A percentile compares a stretch with the other conserved stretches of the same genome.
phyloP scores from a whole-genome alignment of 2,888 invertebrate species.

The Ennomos quercinarius region DNA sequence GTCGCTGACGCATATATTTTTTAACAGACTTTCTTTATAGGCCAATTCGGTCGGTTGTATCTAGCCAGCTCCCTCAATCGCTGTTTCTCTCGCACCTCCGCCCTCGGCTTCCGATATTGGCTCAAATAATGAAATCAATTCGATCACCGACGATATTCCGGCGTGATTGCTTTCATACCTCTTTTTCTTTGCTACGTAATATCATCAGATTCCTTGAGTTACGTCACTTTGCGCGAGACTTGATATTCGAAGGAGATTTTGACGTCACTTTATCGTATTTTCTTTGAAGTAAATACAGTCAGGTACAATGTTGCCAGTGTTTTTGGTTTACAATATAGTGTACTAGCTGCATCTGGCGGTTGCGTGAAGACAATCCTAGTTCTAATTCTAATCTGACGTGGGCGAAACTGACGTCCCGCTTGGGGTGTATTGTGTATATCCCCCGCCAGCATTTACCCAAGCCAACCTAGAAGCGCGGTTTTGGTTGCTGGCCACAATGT shows the following conservation, averaged over 20 bases:
- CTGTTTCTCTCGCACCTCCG: not conserved
- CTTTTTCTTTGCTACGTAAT: slow-evolving; percentile 36
- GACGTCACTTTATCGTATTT: not conserved
- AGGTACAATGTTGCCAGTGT: too few relatives aligned
- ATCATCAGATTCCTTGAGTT: slow-evolving; percentile 31
- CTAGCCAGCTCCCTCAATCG: too few relatives aligned
- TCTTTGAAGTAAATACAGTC: not conserved
- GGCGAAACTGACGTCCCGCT: too few relatives aligned
- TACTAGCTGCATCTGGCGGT: not conserved
- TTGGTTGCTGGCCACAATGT: too few relatives aligned
- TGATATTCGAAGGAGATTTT: slow-evolving; percentile 16
- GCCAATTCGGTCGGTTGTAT: not conserved
- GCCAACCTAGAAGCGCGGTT: too few relatives aligned
- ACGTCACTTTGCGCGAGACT: slow-evolving; percentile 23
- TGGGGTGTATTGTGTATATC: too few relatives aligned
- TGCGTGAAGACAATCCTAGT: not conserved
- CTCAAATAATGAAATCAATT: slow-evolving; percentile 51
- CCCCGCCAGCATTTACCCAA: too few relatives aligned
- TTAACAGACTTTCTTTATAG: slow-evolving; percentile 1
- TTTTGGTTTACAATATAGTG: too few relatives aligned
- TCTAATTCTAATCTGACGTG: too few relatives aligned
- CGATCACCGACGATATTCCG: slow-evolving; percentile 42
- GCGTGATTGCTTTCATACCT: slow-evolving; percentile 43
- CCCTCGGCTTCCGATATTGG: slow-evolving; percentile 38
- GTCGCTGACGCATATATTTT: not conserved